Evolutionary conservation across 2,888 invertebrate species (phyloP).

Genomic region (Drosophila barbarae): DNA sequence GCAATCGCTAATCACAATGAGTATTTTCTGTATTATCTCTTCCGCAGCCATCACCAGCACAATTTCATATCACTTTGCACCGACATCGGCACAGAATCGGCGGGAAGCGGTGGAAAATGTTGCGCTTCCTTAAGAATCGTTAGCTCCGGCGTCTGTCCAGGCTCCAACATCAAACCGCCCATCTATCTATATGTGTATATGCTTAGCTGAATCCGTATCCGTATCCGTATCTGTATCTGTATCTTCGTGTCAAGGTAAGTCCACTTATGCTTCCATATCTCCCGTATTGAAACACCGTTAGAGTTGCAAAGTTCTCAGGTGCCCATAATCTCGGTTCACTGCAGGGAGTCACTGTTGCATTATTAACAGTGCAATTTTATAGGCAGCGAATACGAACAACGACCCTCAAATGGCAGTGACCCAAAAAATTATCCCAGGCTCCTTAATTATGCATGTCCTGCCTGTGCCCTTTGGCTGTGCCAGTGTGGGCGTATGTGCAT

Average conservation of each 20-base stretch:
- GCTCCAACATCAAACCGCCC: slow-evolving; percentile 42
- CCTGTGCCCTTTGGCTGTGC: not conserved
- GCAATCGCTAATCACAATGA: slow-evolving; percentile 38
- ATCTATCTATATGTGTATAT: slow-evolving; percentile 43
- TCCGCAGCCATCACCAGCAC: slow-evolving; percentile 53
- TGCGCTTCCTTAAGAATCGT: slow-evolving; percentile 66
- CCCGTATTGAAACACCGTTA: slow-evolving; percentile 15
- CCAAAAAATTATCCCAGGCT: slow-evolving; percentile 26
- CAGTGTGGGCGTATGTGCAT: slow-evolving; percentile 9
- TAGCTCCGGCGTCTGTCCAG: slow-evolving; percentile 44
- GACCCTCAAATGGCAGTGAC: slow-evolving; percentile 34
- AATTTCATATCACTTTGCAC: slow-evolving; percentile 57
- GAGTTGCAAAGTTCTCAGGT: slow-evolving; percentile 66
- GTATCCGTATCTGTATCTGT: slow-evolving; percentile 20
- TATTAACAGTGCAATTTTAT: slow-evolving; percentile 44
- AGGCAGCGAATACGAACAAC: slow-evolving; percentile 21
- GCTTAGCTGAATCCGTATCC: slow-evolving; percentile 13
- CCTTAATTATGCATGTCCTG: slow-evolving; percentile 31
- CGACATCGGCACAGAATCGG: slow-evolving; percentile 26
- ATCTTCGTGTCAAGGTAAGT: slow-evolving; percentile 63
- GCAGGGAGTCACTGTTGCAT: slow-evolving; percentile 16
- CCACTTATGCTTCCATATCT: not conserved
- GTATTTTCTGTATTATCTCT: slow-evolving; percentile 37
- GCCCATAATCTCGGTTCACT: not conserved
- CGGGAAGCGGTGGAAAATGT: slow-evolving; percentile 51